Evolutionary conservation across 1,140 invertebrate species (phyloP).

Genomic region (Drosophila bipectinata): DNA sequence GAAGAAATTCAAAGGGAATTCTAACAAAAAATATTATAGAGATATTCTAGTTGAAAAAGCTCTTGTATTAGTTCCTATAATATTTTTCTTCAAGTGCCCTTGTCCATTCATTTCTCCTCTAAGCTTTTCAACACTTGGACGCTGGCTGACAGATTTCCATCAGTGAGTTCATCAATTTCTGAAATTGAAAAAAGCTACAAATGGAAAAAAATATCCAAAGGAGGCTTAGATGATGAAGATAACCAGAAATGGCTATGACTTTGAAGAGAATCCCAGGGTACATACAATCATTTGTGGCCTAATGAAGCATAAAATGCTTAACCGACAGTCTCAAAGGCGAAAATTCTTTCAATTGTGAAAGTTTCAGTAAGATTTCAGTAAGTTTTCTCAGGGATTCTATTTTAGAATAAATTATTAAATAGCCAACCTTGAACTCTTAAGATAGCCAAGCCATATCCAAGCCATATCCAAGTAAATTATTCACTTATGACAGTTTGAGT

Average conservation of each 20-base stretch:
- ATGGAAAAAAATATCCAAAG: neutral
- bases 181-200: constrained; percentile 57
- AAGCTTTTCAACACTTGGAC: constrained; percentile 46
- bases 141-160: constrained; percentile 61
- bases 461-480: neutral
- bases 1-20: neutral
- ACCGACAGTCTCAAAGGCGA: constrained; percentile 4
- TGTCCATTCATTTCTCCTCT: constrained; percentile 16
- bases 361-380: neutral
- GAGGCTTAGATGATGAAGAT: constrained; percentile 40
- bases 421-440: constrained; percentile 25
- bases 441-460: too few species aligned
- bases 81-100: constrained; percentile 3
- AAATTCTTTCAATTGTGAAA: constrained; percentile 56
- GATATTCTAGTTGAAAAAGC: neutral
- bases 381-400: neutral
- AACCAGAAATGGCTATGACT: constrained; percentile 30
- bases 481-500: constrained; percentile 38
- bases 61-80: too few species aligned
- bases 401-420: neutral
- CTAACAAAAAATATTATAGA: neutral
- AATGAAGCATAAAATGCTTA: constrained; percentile 77
- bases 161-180: constrained; percentile 68
- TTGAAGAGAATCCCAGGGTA: constrained; percentile 31
- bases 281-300: constrained; percentile 74